These are phyloP conservation scores for Meliscaeva auricollis DNA, from an alignment of 2,888 invertebrate species.

Conservation along the genomic window DNA sequence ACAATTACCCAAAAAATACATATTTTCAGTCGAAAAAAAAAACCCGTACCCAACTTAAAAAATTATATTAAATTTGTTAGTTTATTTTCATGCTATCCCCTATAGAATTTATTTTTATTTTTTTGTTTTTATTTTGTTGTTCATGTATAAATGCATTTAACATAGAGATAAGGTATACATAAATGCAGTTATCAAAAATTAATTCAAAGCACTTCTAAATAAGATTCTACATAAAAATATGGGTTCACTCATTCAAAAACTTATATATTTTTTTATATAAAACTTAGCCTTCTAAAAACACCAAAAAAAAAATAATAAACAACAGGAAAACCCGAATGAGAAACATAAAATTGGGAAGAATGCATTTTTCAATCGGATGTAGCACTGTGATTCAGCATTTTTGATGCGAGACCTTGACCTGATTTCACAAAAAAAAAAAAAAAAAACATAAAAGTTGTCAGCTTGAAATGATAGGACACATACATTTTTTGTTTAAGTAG, in stretches of 20 bases:
- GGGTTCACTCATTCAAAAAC: background rate
- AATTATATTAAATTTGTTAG: no score
- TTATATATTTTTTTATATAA: background rate
- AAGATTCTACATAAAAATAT: background rate
- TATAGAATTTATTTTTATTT: background rate
- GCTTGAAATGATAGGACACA: conserved; percentile 41
- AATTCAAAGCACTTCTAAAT: background rate
- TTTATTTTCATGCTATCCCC: conserved; percentile 50
- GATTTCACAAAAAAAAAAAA: background rate
- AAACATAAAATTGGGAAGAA: background rate
- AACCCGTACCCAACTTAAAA: background rate
- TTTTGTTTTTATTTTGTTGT: conserved; percentile 1
- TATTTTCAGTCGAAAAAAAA: background rate
- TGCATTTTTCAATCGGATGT: background rate
- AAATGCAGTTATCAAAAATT: background rate
- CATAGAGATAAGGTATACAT: conserved; percentile 14
- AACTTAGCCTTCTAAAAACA: background rate
- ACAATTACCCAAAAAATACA: no score
- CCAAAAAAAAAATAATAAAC: background rate
- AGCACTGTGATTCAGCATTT: conserved; percentile 13
- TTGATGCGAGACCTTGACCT: background rate
- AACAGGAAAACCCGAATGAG: background rate
- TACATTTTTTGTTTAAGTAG: conserved; percentile 27
- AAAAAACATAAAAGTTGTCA: conserved; percentile 7
- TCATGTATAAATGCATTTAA: background rate